Evolutionary conservation across 1,140 invertebrate species (phyloP).

Genomic region (Oedothorax gibbosus): DNA sequence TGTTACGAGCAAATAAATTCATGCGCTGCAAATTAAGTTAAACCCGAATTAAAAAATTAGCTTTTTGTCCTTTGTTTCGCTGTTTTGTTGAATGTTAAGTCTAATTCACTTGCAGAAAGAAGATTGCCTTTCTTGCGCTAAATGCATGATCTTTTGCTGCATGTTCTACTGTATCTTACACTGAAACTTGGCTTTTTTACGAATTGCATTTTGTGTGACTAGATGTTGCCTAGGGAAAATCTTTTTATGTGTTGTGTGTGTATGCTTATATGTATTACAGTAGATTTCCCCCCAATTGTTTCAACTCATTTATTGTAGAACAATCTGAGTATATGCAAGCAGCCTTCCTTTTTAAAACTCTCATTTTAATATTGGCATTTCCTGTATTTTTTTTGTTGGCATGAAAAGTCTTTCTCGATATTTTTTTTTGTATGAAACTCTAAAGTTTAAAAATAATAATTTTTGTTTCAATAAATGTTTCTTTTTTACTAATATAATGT

Average conservation of each 20-base stretch:
- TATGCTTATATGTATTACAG: not conserved
- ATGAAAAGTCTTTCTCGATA: no score
- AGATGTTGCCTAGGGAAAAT: conserved; percentile 52
- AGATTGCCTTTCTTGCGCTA: conserved; percentile 47
- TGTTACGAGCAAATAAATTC: not conserved
- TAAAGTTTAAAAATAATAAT: no score
- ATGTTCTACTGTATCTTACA: conserved; percentile 44
- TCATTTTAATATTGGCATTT: conserved; percentile 16
- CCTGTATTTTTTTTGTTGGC: not conserved
- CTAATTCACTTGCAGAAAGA: not conserved
- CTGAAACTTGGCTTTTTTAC: conserved; percentile 52
- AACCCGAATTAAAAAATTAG: not conserved
- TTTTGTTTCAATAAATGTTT: no score
- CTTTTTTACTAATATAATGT: conserved; percentile 3
- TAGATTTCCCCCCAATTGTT: not conserved
- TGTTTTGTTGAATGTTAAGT: no score
- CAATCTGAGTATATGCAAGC: conserved; percentile 46
- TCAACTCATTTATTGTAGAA: conserved; percentile 1
- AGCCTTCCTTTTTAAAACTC: conserved; percentile 54
- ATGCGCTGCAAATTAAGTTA: not conserved
- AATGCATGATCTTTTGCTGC: conserved; percentile 50
- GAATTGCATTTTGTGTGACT: not conserved
- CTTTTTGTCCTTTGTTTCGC: not conserved
- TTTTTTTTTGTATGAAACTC: no score
- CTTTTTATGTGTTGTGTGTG: not conserved